Percentiles rank a stretch among this genome's conserved stretches.
Evolutionary conservation across 2,888 invertebrate species (phyloP).

Genomic region (Volucella bombylans): DNA sequence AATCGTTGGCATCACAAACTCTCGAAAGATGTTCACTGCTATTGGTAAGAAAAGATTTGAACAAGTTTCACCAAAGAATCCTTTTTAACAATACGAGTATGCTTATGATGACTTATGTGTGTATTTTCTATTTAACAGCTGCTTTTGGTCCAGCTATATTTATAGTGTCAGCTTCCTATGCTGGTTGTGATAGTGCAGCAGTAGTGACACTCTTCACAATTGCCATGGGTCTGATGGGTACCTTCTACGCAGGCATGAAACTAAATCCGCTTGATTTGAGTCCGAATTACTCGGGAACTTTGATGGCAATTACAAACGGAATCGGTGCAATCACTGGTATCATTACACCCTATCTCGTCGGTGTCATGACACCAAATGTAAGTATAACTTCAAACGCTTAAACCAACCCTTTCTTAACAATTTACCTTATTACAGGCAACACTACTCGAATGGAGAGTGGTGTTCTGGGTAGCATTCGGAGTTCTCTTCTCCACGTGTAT

Average conservation of each 20-base stretch:
- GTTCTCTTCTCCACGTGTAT: slow-evolving; percentile 87
- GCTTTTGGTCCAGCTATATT: slow-evolving; percentile 87
- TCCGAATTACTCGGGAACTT: slow-evolving; percentile 86
- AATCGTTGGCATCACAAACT: slow-evolving; percentile 83
- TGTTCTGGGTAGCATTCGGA: slow-evolving; percentile 91
- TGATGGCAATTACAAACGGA: slow-evolving; percentile 87
- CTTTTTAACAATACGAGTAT: too few relatives aligned
- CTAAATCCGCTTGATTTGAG: slow-evolving; percentile 86
- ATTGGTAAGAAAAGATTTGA: slow-evolving; percentile 83
- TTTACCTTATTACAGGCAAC: slow-evolving; percentile 83
- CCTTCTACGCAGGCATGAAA: slow-evolving; percentile 87
- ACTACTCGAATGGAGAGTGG: slow-evolving; percentile 87
- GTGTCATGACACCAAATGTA: slow-evolving; percentile 85
- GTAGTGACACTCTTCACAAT: slow-evolving; percentile 86
- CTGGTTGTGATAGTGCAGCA: slow-evolving; percentile 85
- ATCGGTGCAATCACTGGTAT: slow-evolving; percentile 87
- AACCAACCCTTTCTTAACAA: background rate
- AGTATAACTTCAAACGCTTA: slow-evolving; percentile 78
- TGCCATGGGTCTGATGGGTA: slow-evolving; percentile 88
- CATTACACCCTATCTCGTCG: slow-evolving; percentile 86
- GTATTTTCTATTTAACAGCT: slow-evolving; percentile 81
- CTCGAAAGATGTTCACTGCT: slow-evolving; percentile 85
- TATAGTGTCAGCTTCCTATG: slow-evolving; percentile 87
- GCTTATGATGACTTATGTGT: background rate
- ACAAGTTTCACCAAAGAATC: background rate